phyloP scores from a whole-genome alignment of 2,113 vertebrate species.

The Rutilus rutilus region DNA sequence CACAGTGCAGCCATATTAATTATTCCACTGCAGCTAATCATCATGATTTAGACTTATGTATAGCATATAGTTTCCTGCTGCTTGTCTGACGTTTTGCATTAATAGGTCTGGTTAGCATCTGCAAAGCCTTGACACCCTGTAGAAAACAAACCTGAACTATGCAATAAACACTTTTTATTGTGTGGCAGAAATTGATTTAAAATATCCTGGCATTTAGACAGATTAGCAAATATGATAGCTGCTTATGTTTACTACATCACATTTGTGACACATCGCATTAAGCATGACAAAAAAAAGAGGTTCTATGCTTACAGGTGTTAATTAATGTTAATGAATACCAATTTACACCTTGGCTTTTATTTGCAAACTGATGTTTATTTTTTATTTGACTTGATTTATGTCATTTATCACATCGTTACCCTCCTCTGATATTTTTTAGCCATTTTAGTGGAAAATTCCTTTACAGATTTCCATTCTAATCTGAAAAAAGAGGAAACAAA shows the following conservation, averaged over 20 bases:
- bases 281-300: not conserved
- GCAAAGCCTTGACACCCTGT: not conserved
- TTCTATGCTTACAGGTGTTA: constrained; percentile 1
- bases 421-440: not conserved
- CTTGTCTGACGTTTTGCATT: not conserved
- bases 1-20: not conserved
- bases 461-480: not conserved
- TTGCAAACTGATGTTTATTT: not conserved
- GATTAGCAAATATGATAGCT: constrained; percentile 5
- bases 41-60: not conserved
- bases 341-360: not conserved
- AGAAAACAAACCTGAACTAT: not conserved
- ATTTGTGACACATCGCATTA: constrained; percentile 1
- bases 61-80: not conserved
- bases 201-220: not conserved
- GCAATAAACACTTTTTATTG: not conserved
- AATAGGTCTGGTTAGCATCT: not conserved
- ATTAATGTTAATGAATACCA: not conserved
- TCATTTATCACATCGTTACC: not conserved
- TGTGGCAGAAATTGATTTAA: not conserved
- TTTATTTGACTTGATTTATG: too few species aligned
- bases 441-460: constrained; percentile 9
- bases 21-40: not conserved
- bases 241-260: not conserved
- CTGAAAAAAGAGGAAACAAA: not conserved